Evolutionary conservation across 2,797 vertebrate species (phyloP), one percentile per base, ranked within the genome.

Genomic region (Labroides dimidiatus): DNA sequence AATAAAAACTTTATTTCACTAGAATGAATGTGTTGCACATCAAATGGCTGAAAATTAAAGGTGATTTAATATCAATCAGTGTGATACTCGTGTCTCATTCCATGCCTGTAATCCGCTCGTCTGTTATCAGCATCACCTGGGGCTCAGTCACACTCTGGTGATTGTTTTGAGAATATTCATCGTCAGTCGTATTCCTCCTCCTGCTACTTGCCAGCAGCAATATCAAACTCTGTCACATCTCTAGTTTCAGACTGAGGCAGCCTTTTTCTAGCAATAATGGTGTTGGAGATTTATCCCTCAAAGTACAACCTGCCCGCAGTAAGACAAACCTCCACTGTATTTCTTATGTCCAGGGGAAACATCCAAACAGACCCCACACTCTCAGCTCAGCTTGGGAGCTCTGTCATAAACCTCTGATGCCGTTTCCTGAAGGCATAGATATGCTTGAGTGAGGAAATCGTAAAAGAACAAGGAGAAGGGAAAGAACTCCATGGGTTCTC

Each of bases 401-500:
- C 41, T 61, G 54, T 61, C 33, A 54, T 49, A 48, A 48, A 64
- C 6, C 20, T 47, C 53, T 79, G 16, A 27, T 12, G 55, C 56
- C 67, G 33, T 33, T 10, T 43, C 64, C 67, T 77, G 62, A 67
- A 52, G 78, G 64, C 55, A 68, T 36, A 39, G 33, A 51, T 53
- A 44, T 1, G 7, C 60, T 71, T 57, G 50, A 47, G 23, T 50
- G 36, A 56, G 39, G 19, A 56, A 49, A 57, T 33, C 11, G 39
- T 27, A 57, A 65, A 8, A 39, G 17, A 50, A 6, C 37, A 4
- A 36, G 12, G 23, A 52, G 8, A 59, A 7, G 17, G 51, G 4
- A 41, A 6, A 36, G 13, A 23, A 44, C 8, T 37, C 19, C 9
- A 45, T 1, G 50, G 23, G 19, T 39, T 63, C 41, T 42, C 51